Conservation (phyloP, 2,888 invertebrate species). For the Hanleya hanleyi region DNA sequence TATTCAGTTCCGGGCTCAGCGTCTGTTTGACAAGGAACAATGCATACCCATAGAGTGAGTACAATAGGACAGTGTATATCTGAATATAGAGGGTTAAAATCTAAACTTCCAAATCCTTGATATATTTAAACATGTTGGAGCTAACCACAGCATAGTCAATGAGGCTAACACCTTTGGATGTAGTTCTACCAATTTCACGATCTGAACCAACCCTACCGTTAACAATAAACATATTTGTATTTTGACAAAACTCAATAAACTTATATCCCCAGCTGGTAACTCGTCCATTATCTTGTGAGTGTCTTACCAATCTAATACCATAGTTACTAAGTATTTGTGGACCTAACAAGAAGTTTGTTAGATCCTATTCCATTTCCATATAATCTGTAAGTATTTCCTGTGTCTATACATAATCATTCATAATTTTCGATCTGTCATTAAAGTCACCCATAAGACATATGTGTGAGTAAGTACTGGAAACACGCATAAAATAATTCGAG, state of each 20-base stretch:
- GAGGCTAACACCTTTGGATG: background rate
- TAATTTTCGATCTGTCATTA: too few relatives aligned
- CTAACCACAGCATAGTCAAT: background rate
- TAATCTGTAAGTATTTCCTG: background rate
- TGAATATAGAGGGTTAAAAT: background rate
- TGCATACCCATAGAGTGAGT: too few relatives aligned
- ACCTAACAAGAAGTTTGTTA: background rate
- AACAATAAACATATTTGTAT: background rate
- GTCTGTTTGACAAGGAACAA: too few relatives aligned
- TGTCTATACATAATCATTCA: background rate
- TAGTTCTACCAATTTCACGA: background rate
- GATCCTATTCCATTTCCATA: background rate
- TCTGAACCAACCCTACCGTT: background rate
- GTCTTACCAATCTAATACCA: background rate
- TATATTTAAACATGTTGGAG: background rate
- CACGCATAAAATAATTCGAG: background rate
- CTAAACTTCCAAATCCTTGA: background rate
- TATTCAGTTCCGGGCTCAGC: too few relatives aligned
- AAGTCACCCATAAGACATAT: slow-evolving; percentile 2
- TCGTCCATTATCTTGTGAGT: background rate
- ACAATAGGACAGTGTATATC: background rate
- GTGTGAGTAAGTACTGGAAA: background rate
- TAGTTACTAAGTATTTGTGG: background rate
- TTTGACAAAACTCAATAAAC: background rate
- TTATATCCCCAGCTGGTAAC: background rate